A percentile compares a stretch with the other conserved stretches of the same genome.
phyloP scores from a whole-genome alignment of 2,113 vertebrate genomes.

The Dendropsophus ebraccatus region DNA sequence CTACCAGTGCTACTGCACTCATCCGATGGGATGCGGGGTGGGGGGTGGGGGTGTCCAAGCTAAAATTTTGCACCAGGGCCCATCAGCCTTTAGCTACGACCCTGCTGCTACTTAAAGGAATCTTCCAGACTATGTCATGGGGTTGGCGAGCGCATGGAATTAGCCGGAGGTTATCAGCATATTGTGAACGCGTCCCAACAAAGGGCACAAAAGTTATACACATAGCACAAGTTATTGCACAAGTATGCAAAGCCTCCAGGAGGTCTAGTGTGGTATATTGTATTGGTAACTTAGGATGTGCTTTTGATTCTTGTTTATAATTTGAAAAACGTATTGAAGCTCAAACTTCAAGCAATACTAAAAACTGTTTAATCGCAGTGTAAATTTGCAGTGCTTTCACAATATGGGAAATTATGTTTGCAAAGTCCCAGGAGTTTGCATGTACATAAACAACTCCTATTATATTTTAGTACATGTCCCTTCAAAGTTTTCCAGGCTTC shows the following conservation, averaged over 20 bases:
- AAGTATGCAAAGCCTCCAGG: no score
- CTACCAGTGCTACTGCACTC: no score
- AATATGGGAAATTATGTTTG: not conserved
- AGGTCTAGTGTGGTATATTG: not conserved
- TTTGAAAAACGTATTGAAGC: not conserved
- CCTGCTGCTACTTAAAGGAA: no score
- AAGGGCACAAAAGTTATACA: no score
- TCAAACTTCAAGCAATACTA: not conserved
- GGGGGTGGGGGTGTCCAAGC: no score
- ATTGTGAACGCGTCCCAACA: no score
- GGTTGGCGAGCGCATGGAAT: no score
- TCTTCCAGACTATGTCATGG: no score
- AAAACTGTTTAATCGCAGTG: conserved; percentile 1
- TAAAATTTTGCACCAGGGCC: no score
- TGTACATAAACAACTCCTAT: conserved; percentile 16
- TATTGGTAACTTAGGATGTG: not conserved
- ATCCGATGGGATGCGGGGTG: no score
- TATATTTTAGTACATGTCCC: conserved; percentile 17
- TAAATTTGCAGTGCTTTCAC: conserved; percentile 24
- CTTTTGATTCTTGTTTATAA: not conserved
- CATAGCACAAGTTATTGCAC: not conserved
- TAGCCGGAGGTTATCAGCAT: no score
- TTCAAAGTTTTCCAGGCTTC: conserved; percentile 26
- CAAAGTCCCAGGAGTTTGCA: conserved; percentile 10
- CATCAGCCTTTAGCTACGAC: no score